Percentiles rank a stretch among this genome's conserved stretches.
These are phyloP conservation scores for Sebastolobus alascanus DNA, from an alignment of 2,797 vertebrate genomes.

Conservation along the genomic window DNA sequence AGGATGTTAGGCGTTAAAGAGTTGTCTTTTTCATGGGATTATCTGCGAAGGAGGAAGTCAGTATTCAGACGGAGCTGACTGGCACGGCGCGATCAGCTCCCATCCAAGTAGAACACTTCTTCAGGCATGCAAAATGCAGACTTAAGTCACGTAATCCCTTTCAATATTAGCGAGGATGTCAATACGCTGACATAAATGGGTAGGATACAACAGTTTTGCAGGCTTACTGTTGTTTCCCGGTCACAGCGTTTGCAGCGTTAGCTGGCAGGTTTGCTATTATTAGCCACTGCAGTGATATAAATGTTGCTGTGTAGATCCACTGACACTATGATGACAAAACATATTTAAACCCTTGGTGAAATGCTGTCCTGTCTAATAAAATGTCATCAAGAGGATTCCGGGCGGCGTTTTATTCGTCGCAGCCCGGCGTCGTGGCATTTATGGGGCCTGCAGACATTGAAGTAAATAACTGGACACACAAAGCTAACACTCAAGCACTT, in stretches of 20 bases:
- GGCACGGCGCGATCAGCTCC: conserved; percentile 73
- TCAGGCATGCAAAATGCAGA: conserved; percentile 79
- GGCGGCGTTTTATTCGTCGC: conserved; percentile 38
- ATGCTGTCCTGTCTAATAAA: conserved; percentile 42
- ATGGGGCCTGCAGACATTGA: conserved; percentile 56
- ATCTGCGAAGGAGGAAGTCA: conserved; percentile 78
- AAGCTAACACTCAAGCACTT: conserved; percentile 52
- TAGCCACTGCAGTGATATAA: conserved; percentile 51
- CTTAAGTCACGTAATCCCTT: conserved; percentile 83
- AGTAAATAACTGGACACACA: conserved; percentile 68
- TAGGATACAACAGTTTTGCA: conserved; percentile 36
- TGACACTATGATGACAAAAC: conserved; percentile 48
- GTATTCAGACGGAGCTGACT: conserved; percentile 77
- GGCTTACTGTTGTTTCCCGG: conserved; percentile 61
- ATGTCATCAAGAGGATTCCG: conserved; percentile 33
- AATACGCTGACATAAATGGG: conserved; percentile 72
- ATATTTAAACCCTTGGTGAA: conserved; percentile 49
- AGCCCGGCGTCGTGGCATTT: conserved; percentile 45
- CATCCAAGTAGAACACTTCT: conserved; percentile 85
- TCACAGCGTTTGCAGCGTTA: conserved; percentile 42
- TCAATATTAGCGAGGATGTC: conserved; percentile 78
- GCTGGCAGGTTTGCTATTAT: conserved; percentile 63
- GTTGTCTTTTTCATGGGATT: conserved; percentile 79
- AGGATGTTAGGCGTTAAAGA: conserved; percentile 81
- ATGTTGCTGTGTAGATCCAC: conserved; percentile 33